Percentiles rank a stretch among this genome's conserved stretches.
These are phyloP conservation scores for Dendroctonus ponderosae DNA, from an alignment of 1,140 invertebrate genomes.

Conservation along the genomic window DNA sequence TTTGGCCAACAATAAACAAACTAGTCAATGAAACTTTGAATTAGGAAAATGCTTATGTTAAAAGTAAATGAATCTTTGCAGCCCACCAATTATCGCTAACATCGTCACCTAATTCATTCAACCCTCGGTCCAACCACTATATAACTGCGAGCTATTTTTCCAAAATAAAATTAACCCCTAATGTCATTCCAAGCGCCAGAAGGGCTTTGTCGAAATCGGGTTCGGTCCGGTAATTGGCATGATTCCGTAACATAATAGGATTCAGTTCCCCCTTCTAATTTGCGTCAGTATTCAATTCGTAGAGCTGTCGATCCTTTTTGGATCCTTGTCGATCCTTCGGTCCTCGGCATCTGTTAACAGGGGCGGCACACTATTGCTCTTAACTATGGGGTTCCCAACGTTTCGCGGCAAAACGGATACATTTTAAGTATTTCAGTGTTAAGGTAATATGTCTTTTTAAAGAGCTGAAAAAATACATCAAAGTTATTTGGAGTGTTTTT, in stretches of 20 bases:
- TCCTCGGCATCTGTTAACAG: conserved; percentile 5
- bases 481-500: too few species aligned
- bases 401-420: too few species aligned
- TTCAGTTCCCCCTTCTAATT: conserved; percentile 22
- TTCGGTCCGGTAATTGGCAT: conserved; percentile 25
- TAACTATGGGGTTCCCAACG: too few species aligned
- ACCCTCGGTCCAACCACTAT: conserved; percentile 12
- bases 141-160: conserved; percentile 24
- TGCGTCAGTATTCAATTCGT: conserved; percentile 25
- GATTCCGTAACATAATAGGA: conserved; percentile 25
- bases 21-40: too few species aligned
- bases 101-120: conserved; percentile 8
- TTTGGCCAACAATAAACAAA: too few species aligned
- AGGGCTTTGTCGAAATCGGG: conserved; percentile 22
- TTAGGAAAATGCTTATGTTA: too few species aligned
- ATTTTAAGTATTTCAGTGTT: too few species aligned
- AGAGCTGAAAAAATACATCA: too few species aligned
- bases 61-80: too few species aligned
- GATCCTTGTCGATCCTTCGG: conserved; percentile 16
- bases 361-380: neutral
- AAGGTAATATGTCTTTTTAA: too few species aligned
- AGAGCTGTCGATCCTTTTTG: conserved; percentile 20
- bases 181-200: conserved; percentile 19
- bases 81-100: too few species aligned
- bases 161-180: conserved; percentile 23